Conservation (phyloP, 2,888 invertebrate genomes). For the Drosophila recens region DNA sequence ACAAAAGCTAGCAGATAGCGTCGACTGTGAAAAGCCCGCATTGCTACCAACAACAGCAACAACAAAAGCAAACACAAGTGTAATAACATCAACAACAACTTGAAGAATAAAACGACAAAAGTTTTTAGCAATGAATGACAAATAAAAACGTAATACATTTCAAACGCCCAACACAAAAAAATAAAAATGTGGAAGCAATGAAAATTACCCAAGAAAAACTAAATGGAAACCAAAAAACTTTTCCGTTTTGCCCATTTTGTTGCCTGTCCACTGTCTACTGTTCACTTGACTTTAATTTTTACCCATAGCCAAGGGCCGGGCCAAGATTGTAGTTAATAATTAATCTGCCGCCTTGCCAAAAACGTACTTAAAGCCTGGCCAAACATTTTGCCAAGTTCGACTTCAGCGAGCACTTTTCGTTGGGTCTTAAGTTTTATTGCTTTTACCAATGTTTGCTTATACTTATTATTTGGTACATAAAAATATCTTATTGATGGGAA, state of each 20-base stretch:
- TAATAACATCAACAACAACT: conserved; percentile 38
- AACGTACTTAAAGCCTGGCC: conserved; percentile 35
- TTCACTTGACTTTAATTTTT: conserved; percentile 59
- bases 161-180: conserved; percentile 39
- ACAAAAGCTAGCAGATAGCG: conserved; percentile 67
- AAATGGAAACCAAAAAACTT: conserved; percentile 67
- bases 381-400: not conserved
- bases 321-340: conserved; percentile 55
- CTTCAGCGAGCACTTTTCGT: not conserved
- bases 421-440: conserved; percentile 26
- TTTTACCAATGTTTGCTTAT: conserved; percentile 33
- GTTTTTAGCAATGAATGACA: conserved; percentile 69
- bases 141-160: conserved; percentile 74
- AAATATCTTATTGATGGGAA: conserved; percentile 33
- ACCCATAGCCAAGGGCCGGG: conserved; percentile 8
- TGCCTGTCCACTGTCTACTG: conserved; percentile 19
- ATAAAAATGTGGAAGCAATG: conserved; percentile 18
- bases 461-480: conserved; percentile 52
- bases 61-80: conserved; percentile 9
- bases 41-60: conserved; percentile 15
- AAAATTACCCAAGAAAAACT: conserved; percentile 52
- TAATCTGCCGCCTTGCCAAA: conserved; percentile 51
- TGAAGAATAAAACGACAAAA: conserved; percentile 60
- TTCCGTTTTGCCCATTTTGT: conserved; percentile 50
- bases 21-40: conserved; percentile 62